Base-by-base conservation (phyloP, 2,113 vertebrate genomes). In the Pardalotus punctatus region DNA sequence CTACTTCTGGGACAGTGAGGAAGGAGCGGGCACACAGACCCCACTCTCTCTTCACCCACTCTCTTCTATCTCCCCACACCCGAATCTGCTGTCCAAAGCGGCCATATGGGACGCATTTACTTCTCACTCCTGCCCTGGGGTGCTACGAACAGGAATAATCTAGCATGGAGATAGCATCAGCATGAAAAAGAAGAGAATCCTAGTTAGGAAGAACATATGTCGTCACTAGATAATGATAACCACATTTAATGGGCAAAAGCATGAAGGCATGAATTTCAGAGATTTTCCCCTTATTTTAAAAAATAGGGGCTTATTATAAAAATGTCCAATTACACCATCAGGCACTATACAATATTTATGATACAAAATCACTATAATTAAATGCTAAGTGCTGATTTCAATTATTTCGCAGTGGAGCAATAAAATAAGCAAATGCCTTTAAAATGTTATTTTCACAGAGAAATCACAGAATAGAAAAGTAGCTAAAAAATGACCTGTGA, bases 281-380 rank as follows among this genome's bases (percentile, higher is more conserved):
- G 24, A 53, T 48, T 72, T 66, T 3, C 11, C 27, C 25, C 58
- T 74, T 74, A 53, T 64, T 94, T 91, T 36, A 38, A 57, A 71
- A 91, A 83, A 74, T 29, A 72, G 8, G 11, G 28, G 14, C 36
- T 81, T 94, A 66, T 92, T 90, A 95, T 48, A 78, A 90, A 92
- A 90, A 67, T 74, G 48, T 20, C 53, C 45, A 92, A 95, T 90
- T 96, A 86, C 36, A 79, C 48, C 27, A 35, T 53, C 54, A 86
- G 79, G 36, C 24, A 53, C 14, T 67, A 21, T 4, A 78, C 25
- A 87, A 65, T 62, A 94, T 90, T 93, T 67, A 88, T 86, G 21
- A 64, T 22, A 25, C 28, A 92, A 96, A 94, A 90, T 56, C 38
- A 88, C 82, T 78, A 60, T 73, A 83, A 96, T 92, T 88, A 92